Conservation (phyloP, 2,113 vertebrate species). For the Nycticebus coucang region DNA sequence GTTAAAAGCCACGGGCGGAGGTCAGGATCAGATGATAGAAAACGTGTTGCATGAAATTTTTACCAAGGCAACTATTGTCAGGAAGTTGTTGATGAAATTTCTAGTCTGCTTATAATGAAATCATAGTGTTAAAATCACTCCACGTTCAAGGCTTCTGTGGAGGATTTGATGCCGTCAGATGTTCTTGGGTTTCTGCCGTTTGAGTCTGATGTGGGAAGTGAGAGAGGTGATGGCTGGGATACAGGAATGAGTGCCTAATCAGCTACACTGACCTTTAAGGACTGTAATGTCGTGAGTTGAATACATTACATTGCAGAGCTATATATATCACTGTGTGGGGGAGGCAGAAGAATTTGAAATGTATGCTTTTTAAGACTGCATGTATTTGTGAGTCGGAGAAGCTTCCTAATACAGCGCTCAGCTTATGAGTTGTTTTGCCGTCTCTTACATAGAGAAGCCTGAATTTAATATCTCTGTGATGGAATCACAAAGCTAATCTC, state of each 20-base stretch:
- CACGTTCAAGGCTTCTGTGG: background rate
- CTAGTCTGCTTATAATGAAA: conserved; percentile 39
- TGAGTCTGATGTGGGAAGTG: conserved; percentile 43
- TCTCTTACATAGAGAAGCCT: background rate
- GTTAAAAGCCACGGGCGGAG: background rate
- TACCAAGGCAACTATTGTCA: conserved; percentile 18
- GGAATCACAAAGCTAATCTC: background rate
- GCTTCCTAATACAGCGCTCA: background rate
- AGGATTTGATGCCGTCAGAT: conserved; percentile 10
- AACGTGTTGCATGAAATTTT: conserved; percentile 14
- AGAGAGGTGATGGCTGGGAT: conserved; percentile 33
- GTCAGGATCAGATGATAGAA: conserved; percentile 22
- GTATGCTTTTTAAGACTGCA: conserved; percentile 22
- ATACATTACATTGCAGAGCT: conserved; percentile 57
- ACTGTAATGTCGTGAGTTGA: conserved; percentile 50
- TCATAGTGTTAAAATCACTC: background rate
- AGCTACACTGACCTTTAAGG: conserved; percentile 72
- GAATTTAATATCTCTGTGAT: background rate
- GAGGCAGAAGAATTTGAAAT: conserved; percentile 21
- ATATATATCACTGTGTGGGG: conserved; percentile 41
- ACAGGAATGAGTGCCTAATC: conserved; percentile 47
- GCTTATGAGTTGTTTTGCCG: background rate
- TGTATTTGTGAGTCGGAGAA: conserved; percentile 25
- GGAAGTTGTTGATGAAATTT: conserved; percentile 25
- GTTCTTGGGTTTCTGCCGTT: conserved; percentile 53